Conservation (phyloP, 2,888 invertebrate genomes). For the Brachypterus glaber region DNA sequence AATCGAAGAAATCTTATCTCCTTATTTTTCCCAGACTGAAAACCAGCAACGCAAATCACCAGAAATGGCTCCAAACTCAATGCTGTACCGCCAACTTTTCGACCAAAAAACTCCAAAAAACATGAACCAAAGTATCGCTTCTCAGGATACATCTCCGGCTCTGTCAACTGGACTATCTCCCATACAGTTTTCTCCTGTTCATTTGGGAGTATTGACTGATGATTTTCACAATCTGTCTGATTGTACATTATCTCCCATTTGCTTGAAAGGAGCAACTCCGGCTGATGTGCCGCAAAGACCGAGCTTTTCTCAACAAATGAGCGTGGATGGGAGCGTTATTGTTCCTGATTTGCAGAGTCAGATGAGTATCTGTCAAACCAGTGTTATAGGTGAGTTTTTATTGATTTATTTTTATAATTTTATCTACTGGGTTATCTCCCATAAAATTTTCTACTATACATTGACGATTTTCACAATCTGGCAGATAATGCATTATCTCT, state of each 20-base stretch:
- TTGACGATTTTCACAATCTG: too few species aligned
- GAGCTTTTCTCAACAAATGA: conserved; percentile 25
- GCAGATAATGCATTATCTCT: conserved; percentile 30
- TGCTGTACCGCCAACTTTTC: conserved; percentile 34
- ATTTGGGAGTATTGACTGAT: too few species aligned
- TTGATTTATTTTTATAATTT: too few species aligned
- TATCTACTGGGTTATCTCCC: conserved; percentile 28
- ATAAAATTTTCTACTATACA: conserved; percentile 28
- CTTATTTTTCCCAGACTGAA: conserved; percentile 51
- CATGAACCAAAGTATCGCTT: conserved; percentile 5
- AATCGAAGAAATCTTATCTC: conserved; percentile 51
- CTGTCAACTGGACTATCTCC: conserved; percentile 28
- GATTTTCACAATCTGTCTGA: too few species aligned
- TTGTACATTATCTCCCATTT: conserved; percentile 31
- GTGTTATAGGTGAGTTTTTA: too few species aligned
- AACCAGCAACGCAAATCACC: too few species aligned
- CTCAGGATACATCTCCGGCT: conserved; percentile 26
- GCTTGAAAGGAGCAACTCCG: conserved; percentile 20
- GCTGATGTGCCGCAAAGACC: conserved; percentile 46
- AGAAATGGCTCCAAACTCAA: conserved; percentile 18
- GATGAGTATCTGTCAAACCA: too few species aligned
- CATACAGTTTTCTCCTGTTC: conserved; percentile 27
- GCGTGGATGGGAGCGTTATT: conserved; percentile 24
- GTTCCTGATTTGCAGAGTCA: conserved; percentile 39
- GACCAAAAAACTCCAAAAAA: conserved; percentile 20